These are phyloP conservation scores for Sialis fuliginosa DNA, from an alignment of 2,888 invertebrate genomes.

Conservation along the genomic window DNA sequence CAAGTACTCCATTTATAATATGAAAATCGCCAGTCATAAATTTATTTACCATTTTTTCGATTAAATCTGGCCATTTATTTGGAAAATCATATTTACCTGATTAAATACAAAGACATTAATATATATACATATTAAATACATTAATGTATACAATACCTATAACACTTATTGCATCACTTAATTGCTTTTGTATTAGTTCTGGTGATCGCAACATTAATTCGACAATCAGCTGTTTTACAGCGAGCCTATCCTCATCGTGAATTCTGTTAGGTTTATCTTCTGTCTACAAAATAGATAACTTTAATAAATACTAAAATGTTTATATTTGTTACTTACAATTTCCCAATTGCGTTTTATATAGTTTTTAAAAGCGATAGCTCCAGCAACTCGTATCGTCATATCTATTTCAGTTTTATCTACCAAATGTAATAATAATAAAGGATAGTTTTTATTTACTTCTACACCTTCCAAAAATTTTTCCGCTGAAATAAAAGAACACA, in stretches of 20 bases:
- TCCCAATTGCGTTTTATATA: slow-evolving; percentile 93
- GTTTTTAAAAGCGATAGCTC: slow-evolving; percentile 92
- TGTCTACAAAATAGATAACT: slow-evolving; percentile 19
- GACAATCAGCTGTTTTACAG: slow-evolving; percentile 74
- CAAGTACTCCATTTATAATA: slow-evolving; percentile 83
- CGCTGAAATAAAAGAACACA: slow-evolving; percentile 36
- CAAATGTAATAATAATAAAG: slow-evolving; percentile 66
- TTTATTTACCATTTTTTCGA: slow-evolving; percentile 85
- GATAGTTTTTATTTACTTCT: slow-evolving; percentile 81
- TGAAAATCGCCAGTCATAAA: slow-evolving; percentile 84
- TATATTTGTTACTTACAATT: slow-evolving; percentile 36
- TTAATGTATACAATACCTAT: slow-evolving; percentile 33
- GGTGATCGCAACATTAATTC: slow-evolving; percentile 86
- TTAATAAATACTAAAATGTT: background rate
- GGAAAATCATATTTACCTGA: slow-evolving; percentile 85
- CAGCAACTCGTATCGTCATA: slow-evolving; percentile 68
- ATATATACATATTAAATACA: background rate
- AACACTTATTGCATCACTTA: slow-evolving; percentile 88
- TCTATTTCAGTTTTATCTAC: slow-evolving; percentile 70
- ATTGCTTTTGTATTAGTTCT: slow-evolving; percentile 77
- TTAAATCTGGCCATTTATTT: slow-evolving; percentile 84
- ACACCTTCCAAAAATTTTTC: slow-evolving; percentile 84
- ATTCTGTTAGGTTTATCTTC: slow-evolving; percentile 68
- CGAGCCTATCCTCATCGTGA: slow-evolving; percentile 55
- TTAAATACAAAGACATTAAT: background rate